Conservation (phyloP, 1,140 invertebrate species). For the Pogonomyrmex californicus region DNA sequence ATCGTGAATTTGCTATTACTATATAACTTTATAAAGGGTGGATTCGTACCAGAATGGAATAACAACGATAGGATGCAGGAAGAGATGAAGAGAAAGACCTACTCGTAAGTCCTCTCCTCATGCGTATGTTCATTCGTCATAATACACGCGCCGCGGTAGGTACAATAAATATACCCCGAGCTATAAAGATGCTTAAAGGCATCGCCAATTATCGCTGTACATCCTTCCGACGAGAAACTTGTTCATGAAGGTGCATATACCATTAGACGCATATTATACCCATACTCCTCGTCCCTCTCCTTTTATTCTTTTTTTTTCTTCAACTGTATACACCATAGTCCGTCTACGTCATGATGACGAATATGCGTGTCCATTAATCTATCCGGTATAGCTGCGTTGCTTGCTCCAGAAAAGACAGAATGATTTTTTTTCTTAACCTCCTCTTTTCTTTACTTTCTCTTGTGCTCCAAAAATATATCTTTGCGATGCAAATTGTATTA, state of each 20-base stretch:
- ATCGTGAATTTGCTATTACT: too few species aligned
- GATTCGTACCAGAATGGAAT: not conserved
- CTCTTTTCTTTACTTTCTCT: too few species aligned
- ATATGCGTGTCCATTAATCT: slow-evolving; percentile 73
- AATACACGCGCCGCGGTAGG: slow-evolving; percentile 61
- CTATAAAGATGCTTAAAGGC: slow-evolving; percentile 62
- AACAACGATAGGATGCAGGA: not conserved
- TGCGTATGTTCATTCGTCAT: slow-evolving; percentile 72
- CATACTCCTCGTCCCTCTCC: not conserved
- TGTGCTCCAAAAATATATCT: not conserved
- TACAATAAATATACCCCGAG: slow-evolving; percentile 66
- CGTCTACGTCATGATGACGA: slow-evolving; percentile 54
- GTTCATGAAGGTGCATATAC: slow-evolving; percentile 49
- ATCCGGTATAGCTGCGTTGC: slow-evolving; percentile 16
- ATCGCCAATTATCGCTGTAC: slow-evolving; percentile 73
- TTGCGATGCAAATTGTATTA: not conserved
- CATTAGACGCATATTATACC: too few species aligned
- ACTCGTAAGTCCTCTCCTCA: slow-evolving; percentile 9
- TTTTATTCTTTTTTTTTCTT: slow-evolving; percentile 31
- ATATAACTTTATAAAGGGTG: not conserved
- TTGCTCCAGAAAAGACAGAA: slow-evolving; percentile 64
- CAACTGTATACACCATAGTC: slow-evolving; percentile 1
- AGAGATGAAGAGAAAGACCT: slow-evolving; percentile 1
- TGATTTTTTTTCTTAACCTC: slow-evolving; percentile 46
- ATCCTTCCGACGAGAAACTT: slow-evolving; percentile 60